Evolutionary conservation across 1,140 invertebrate genomes (phyloP), one percentile per base, ranked within the genome.

Genomic region (Elysia chlorotica): DNA sequence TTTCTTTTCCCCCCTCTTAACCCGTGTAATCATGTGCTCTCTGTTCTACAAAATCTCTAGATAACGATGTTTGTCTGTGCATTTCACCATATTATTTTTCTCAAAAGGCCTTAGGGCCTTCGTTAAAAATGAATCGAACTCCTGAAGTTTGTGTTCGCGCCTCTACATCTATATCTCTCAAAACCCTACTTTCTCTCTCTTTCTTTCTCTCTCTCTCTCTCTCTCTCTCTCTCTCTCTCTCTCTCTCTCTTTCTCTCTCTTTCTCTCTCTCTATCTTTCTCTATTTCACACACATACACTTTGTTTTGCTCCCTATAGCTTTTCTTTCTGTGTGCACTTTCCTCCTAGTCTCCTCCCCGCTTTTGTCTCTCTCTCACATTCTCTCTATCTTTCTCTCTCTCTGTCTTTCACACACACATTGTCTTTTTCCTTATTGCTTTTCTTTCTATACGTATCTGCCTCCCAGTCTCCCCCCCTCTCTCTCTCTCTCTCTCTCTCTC

Each of bases 191-290:
- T 25, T 10, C 14, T 25, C n/a, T 61, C 41, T 53, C 17, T 21
- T 2, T 2, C 10, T 66, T 37, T 66, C 36, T 38, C 65, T 66
- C 65, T 38, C 36, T 66, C 65, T 66, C 65, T 37, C 65, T 37
- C 25, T 66, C 23, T 66, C 30, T 30, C 36, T 37, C 65, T 37
- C 31, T 14, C 36, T 37, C 65, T 37, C n/a, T 38, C n/a, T 66
- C 33, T 25, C 33, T 66, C 33, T 23, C 37, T 41, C 65, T 66
- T 38, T 41, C n/a, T 41, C 65, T 38, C 37, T 25, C 37, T 41
- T n/a, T 66, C 65, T 33, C 37, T 41, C 65, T 66, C 65, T 41
- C n/a, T 25, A 5, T 33, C 41, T 28, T n/a, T n/a, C n/a, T n/a
- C n/a, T n/a, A n/a, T n/a, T n/a, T n/a, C n/a, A n/a, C n/a, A n/a